Conservation (phyloP, 2,888 invertebrate genomes). For the Rhagonycha fulva region DNA sequence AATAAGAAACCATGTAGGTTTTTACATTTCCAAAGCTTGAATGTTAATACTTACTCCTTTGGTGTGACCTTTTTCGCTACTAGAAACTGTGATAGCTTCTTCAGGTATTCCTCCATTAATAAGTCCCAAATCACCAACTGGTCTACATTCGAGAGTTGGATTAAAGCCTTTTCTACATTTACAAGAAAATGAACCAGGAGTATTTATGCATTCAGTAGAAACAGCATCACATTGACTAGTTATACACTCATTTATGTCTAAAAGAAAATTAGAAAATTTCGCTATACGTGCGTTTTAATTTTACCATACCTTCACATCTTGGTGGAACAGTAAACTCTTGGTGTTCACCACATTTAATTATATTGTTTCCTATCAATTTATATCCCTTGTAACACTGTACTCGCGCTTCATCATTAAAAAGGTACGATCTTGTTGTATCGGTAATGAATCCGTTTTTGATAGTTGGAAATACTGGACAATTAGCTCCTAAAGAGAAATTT, state of each 20-base stretch:
- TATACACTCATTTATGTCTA: constrained; percentile 87
- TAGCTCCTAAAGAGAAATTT: constrained; percentile 57
- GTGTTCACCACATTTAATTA: constrained; percentile 83
- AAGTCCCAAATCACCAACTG: constrained; percentile 86
- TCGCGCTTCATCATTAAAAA: constrained; percentile 87
- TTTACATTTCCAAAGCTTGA: background rate
- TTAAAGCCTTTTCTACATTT: constrained; percentile 84
- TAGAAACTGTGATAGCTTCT: constrained; percentile 84
- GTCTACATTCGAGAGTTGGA: constrained; percentile 86
- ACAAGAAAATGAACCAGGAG: constrained; percentile 86
- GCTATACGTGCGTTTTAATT: background rate
- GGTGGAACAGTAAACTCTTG: constrained; percentile 84
- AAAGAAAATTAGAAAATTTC: background rate
- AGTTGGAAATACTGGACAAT: constrained; percentile 75
- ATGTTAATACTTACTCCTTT: constrained; percentile 67
- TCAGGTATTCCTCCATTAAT: constrained; percentile 90
- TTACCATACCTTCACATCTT: constrained; percentile 73
- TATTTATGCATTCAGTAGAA: constrained; percentile 89
- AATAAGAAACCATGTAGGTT: constrained; percentile 32
- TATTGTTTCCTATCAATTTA: constrained; percentile 81
- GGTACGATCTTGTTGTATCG: constrained; percentile 76
- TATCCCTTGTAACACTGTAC: constrained; percentile 92
- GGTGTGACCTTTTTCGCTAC: constrained; percentile 79
- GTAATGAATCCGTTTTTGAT: constrained; percentile 88
- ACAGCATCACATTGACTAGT: constrained; percentile 88